These are phyloP conservation scores for Melanitta fusca DNA, from an alignment of 2,797 vertebrate genomes.

Conservation along the genomic window DNA sequence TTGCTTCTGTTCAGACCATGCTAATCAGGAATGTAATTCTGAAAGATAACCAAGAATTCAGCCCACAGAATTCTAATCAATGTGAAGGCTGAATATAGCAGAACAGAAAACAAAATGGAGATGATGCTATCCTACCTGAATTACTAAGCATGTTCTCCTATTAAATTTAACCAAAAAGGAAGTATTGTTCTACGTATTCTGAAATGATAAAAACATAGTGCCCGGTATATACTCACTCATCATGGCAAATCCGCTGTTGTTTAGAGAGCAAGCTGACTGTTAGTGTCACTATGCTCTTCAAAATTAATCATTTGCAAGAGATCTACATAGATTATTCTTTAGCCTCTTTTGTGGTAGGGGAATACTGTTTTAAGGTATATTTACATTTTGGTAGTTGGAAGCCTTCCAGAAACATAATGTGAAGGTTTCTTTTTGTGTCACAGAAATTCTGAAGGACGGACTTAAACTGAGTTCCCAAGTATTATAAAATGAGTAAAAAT, in stretches of 20 bases:
- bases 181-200: not conserved
- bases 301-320: not conserved
- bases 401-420: not conserved
- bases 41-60: conserved; percentile 33
- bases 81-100: conserved; percentile 1
- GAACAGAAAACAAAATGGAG: not conserved
- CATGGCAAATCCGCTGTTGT: not conserved
- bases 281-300: not conserved
- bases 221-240: not conserved
- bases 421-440: not conserved
- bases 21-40: conserved; percentile 40
- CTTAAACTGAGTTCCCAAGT: not conserved
- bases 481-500: not conserved
- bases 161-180: not conserved
- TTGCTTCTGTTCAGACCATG: conserved; percentile 33
- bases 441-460: not conserved
- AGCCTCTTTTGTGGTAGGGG: not conserved
- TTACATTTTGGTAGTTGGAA: not conserved
- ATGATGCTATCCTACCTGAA: not conserved
- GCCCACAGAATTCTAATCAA: conserved; percentile 35
- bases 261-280: not conserved
- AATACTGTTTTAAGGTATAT: not conserved
- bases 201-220: not conserved
- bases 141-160: not conserved
- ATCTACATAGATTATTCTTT: not conserved